These are phyloP conservation scores for Dasypolia templi DNA, from an alignment of 2,888 invertebrate species.

Conservation along the genomic window DNA sequence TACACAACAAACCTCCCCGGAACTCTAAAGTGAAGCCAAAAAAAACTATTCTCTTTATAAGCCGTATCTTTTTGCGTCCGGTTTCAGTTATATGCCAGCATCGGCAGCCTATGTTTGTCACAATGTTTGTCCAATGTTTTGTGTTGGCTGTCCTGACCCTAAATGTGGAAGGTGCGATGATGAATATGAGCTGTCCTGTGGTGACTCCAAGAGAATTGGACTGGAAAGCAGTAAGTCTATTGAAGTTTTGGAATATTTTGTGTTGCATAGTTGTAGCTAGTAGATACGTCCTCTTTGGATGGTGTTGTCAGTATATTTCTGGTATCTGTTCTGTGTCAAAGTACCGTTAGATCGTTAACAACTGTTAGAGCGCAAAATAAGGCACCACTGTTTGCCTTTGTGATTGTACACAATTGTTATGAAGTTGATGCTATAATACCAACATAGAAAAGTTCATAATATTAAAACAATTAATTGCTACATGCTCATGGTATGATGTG, in stretches of 20 bases:
- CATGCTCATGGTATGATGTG: not conserved
- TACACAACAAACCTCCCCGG: constrained; percentile 53
- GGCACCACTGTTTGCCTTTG: not conserved
- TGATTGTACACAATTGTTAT: not conserved
- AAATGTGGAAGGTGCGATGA: constrained; percentile 74
- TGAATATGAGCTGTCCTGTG: constrained; percentile 80
- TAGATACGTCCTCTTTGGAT: not conserved
- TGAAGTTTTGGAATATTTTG: not conserved
- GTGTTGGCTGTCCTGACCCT: constrained; percentile 72
- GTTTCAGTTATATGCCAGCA: constrained; percentile 75
- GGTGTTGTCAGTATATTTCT: not conserved
- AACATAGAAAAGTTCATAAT: not conserved
- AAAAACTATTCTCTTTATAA: constrained; percentile 77
- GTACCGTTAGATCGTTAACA: constrained; percentile 16
- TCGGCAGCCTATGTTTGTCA: constrained; percentile 68
- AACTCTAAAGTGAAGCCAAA: constrained; percentile 56
- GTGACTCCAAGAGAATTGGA: constrained; percentile 82
- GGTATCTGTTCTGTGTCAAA: constrained; percentile 9
- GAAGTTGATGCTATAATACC: not conserved
- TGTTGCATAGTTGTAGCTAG: not conserved
- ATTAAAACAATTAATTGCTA: not conserved
- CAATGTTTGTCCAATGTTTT: constrained; percentile 76
- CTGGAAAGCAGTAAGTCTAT: constrained; percentile 83
- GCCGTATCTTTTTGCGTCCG: constrained; percentile 72
- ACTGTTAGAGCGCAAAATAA: not conserved